A percentile compares a stretch with the other conserved stretches of the same genome.
Conservation (phyloP, 2,797 vertebrate species). For the Alosa sapidissima region DNA sequence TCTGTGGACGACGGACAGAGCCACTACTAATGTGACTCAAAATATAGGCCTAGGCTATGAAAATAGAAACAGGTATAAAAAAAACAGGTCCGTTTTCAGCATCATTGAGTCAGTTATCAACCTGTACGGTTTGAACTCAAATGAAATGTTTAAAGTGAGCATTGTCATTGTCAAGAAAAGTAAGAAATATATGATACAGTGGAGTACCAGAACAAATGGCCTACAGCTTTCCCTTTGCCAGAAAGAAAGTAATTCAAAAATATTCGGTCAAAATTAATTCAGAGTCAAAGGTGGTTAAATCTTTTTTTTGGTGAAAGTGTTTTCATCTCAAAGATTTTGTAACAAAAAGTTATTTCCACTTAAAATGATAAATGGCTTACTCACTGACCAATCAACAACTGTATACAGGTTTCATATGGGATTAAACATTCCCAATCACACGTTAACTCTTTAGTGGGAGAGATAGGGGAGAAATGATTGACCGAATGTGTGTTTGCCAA, state of each 20-base stretch:
- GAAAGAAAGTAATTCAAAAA: background rate
- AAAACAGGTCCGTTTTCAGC: background rate
- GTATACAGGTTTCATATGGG: background rate
- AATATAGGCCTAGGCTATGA: background rate
- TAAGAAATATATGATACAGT: background rate
- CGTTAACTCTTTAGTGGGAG: background rate
- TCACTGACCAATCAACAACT: background rate
- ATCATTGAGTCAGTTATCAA: background rate
- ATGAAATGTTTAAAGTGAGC: background rate
- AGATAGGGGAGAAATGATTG: background rate
- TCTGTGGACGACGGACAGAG: background rate
- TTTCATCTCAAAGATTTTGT: background rate
- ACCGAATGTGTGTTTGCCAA: conserved; percentile 29
- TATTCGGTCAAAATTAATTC: background rate
- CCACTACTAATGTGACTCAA: background rate
- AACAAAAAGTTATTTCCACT: background rate
- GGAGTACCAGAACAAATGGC: background rate
- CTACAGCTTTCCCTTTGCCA: background rate
- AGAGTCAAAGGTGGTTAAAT: background rate
- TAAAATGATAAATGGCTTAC: background rate
- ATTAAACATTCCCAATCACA: background rate
- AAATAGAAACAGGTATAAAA: too few relatives aligned
- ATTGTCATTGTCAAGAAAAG: background rate
- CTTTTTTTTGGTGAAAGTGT: background rate
- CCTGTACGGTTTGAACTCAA: background rate